Conservation (phyloP, 2,113 vertebrate genomes). For the Chiloscyllium plagiosum region DNA sequence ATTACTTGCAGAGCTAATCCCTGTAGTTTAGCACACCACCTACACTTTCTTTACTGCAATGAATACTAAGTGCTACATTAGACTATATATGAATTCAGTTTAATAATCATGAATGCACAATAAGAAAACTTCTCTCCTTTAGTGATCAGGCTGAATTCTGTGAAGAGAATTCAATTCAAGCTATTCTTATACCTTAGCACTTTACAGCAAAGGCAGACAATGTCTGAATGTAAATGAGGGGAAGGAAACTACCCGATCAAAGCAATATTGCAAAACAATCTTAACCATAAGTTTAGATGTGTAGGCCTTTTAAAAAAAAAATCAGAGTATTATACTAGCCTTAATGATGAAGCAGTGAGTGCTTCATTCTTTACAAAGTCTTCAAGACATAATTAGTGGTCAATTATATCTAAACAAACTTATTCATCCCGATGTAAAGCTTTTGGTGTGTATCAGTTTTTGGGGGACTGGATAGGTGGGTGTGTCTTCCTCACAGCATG, state of each 20-base stretch:
- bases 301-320: neutral
- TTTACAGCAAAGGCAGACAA: slow-evolving; percentile 38
- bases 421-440: neutral
- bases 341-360: neutral
- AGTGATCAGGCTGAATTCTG: neutral
- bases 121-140: slow-evolving; percentile 39
- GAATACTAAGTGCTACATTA: slow-evolving; percentile 7
- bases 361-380: slow-evolving; percentile 10
- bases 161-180: slow-evolving; percentile 23
- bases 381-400: no score
- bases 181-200: slow-evolving; percentile 39
- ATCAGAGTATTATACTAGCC: neutral
- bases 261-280: neutral
- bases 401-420: no score
- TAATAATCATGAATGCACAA: slow-evolving; percentile 34
- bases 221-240: slow-evolving; percentile 41
- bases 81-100: neutral
- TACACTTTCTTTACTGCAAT: neutral
- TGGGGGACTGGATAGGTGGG: neutral
- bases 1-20: neutral
- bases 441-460: neutral
- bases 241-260: slow-evolving; percentile 19
- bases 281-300: neutral
- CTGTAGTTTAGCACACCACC: neutral
- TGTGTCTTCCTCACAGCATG: neutral